Evolutionary conservation across 2,113 vertebrate genomes (phyloP).

Genomic region (Lucifuga dentata): DNA sequence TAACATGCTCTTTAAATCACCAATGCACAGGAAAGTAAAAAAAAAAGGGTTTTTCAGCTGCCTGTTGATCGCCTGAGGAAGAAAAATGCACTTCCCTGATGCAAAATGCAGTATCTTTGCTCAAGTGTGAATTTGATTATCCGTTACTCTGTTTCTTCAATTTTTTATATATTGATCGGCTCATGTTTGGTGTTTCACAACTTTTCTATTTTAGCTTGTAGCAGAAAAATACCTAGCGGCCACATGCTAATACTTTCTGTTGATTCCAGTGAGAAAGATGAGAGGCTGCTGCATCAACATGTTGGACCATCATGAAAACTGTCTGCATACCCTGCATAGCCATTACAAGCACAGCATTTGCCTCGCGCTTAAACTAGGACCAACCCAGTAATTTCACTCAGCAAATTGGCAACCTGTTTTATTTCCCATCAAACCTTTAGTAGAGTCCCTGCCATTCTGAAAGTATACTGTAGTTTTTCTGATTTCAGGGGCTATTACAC

Average conservation of each 20-base stretch:
- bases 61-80: conserved; percentile 9
- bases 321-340: background rate
- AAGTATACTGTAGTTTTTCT: conserved; percentile 43
- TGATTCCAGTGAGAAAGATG: too few species aligned
- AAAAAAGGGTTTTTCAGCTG: conserved; percentile 2
- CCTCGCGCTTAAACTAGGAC: background rate
- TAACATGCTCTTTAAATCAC: conserved; percentile 55
- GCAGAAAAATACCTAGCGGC: too few species aligned
- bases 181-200: too few species aligned
- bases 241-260: too few species aligned
- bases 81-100: background rate
- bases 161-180: background rate
- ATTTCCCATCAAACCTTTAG: conserved; percentile 37
- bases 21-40: conserved; percentile 16
- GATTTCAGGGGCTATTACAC: conserved; percentile 52
- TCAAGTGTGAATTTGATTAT: background rate
- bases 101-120: conserved; percentile 2
- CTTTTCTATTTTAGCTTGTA: too few species aligned
- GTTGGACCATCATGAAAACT: background rate
- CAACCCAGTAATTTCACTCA: conserved; percentile 18
- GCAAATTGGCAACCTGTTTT: conserved; percentile 14
- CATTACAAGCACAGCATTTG: background rate
- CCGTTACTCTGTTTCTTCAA: background rate
- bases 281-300: too few species aligned
- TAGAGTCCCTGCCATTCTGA: conserved; percentile 35